Evolutionary conservation across 1,140 invertebrate species (phyloP), one percentile per base, ranked within the genome.

Genomic region (Campoletis sonorensis): DNA sequence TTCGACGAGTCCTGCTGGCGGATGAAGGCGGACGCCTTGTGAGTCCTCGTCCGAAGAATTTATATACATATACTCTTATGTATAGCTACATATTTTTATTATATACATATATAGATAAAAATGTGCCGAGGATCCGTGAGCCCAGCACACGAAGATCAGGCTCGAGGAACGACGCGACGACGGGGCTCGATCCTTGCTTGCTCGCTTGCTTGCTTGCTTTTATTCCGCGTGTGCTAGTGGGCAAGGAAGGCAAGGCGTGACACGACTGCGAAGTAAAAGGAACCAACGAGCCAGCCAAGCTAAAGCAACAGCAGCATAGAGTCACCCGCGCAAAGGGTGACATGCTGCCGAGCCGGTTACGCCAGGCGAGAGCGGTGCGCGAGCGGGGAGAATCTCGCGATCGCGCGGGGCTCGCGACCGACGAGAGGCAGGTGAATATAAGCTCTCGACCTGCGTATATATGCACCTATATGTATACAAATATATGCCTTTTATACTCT

Each of bases 321-420:
- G 85, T 91, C 90, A 90, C 90, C 90, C 90, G 90, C 90, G 87
- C 88, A 88, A 83, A 91, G 90, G 89, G 90, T 91, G 89, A 91
- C 90, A 91, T 90, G 90, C 89, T 90, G 89, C 88, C 90, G 85
- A 91, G 90, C 90, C 90, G 89, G 90, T 91, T 91, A 87, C 88
- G 84, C 86, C 58, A 67, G 21, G 58, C 76, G 76, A 78, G 58
- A 49, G 40, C 70, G 80, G 67, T 77, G 81, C 79, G 84, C 78
- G 79, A 75, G 58, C 61, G 49, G 26, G 76, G 76, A 61, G 76
- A 78, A 61, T 78, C 73, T 61, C 18, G 51, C 73, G 73, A 77
- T 77, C 73, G 51, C 54, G 73, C 51, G 16, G 76, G 64, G 83
- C 80, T 80, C 79, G 80, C 84, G 85, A 82, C 84, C 51, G 76